Percentiles rank a stretch among this genome's conserved stretches.
These are phyloP conservation scores for Epinephelus cyanopodus DNA, from an alignment of 2,113 vertebrate genomes.

Conservation along the genomic window DNA sequence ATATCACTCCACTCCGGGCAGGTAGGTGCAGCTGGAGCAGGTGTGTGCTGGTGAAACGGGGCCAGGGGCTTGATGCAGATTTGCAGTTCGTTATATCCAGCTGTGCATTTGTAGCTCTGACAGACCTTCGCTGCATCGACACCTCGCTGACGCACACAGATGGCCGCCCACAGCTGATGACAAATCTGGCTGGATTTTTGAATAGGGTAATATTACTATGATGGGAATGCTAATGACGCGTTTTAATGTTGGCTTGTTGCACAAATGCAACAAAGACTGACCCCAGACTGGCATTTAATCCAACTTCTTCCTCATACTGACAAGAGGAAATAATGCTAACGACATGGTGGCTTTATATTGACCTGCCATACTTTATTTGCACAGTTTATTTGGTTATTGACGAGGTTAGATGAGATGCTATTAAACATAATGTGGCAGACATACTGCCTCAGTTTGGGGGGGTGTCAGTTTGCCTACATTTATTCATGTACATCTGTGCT, in stretches of 20 bases:
- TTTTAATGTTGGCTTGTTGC: conserved; percentile 13
- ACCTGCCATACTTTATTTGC: conserved; percentile 37
- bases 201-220: conserved; percentile 24
- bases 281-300: neutral
- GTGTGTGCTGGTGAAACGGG: conserved; percentile 59
- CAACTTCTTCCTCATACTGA: conserved; percentile 10
- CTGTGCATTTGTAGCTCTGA: conserved; percentile 53
- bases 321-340: conserved; percentile 16
- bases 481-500: neutral
- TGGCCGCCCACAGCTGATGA: conserved; percentile 36
- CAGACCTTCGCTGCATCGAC: conserved; percentile 28
- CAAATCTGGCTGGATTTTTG: conserved; percentile 48
- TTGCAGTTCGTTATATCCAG: conserved; percentile 69
- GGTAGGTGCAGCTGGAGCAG: conserved; percentile 67
- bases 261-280: neutral
- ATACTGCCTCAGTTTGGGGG: neutral
- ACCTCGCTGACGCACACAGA: conserved; percentile 41
- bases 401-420: conserved; percentile 18
- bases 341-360: conserved; percentile 7
- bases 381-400: conserved; percentile 42
- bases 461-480: neutral
- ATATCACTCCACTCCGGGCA: conserved; percentile 40
- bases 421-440: conserved; percentile 33
- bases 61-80: conserved; percentile 46
- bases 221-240: conserved; percentile 25